These are phyloP conservation scores for Calcarius lapponicus DNA, from an alignment of 2,797 vertebrate genomes.

Conservation along the genomic window DNA sequence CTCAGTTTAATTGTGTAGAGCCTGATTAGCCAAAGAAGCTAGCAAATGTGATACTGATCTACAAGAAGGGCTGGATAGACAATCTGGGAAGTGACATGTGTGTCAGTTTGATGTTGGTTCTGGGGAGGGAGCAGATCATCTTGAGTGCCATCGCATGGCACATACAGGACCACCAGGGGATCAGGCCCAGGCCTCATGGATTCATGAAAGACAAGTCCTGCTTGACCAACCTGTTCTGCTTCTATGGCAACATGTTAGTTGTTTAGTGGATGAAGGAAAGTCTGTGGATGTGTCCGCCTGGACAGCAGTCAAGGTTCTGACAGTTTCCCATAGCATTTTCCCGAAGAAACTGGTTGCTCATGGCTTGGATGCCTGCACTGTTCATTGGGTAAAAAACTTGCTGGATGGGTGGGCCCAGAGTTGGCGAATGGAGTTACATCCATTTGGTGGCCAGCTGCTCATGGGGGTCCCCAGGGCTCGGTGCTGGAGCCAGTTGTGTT, in stretches of 20 bases:
- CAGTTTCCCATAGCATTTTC: background rate
- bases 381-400: background rate
- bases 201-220: background rate
- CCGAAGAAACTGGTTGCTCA: background rate
- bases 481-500: background rate
- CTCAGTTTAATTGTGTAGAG: background rate
- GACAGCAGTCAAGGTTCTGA: background rate
- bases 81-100: background rate
- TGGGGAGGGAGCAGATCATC: background rate
- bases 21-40: background rate
- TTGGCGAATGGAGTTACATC: background rate
- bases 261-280: background rate
- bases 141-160: background rate
- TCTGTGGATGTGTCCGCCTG: background rate
- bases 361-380: background rate
- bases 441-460: background rate
- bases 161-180: background rate
- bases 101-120: background rate
- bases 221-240: background rate
- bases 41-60: background rate
- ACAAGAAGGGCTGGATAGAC: background rate
- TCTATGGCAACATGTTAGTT: background rate
- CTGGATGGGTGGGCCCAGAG: accelerated
- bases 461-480: background rate
- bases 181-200: background rate